Conservation (phyloP, 2,113 vertebrate species). For the Corydoras sp. region DNA sequence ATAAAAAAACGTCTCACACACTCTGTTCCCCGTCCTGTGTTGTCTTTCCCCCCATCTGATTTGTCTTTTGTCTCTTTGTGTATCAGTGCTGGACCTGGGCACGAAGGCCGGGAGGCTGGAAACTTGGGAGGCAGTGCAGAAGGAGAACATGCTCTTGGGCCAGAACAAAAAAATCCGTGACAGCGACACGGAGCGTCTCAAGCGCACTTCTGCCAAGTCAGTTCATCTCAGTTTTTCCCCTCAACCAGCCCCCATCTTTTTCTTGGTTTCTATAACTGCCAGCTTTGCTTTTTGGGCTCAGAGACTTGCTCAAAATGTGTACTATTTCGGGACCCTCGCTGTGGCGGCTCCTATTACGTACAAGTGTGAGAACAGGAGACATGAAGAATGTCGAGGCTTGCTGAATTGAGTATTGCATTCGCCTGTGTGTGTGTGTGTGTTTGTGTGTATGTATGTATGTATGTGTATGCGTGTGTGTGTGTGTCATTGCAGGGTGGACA, state of each 20-base stretch:
- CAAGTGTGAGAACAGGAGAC: slow-evolving; percentile 26
- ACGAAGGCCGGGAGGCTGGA: slow-evolving; percentile 60
- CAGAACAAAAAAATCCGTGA: slow-evolving; percentile 66
- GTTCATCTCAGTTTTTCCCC: slow-evolving; percentile 15
- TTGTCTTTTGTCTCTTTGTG: background rate
- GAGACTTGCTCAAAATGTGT: slow-evolving; percentile 13
- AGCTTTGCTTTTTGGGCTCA: background rate
- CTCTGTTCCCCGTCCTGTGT: background rate
- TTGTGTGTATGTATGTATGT: slow-evolving; percentile 37
- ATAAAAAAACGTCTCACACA: too few species aligned
- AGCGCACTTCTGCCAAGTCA: slow-evolving; percentile 75
- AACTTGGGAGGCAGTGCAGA: slow-evolving; percentile 78
- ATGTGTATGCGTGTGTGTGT: slow-evolving; percentile 38
- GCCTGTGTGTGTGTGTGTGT: slow-evolving; percentile 29
- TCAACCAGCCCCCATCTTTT: background rate
- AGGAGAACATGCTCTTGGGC: slow-evolving; percentile 71
- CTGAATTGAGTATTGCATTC: slow-evolving; percentile 15
- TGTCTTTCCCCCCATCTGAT: background rate
- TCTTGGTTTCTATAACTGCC: background rate
- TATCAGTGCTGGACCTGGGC: slow-evolving; percentile 60
- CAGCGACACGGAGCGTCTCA: slow-evolving; percentile 70
- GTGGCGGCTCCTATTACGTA: slow-evolving; percentile 23
- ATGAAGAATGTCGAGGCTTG: slow-evolving; percentile 36
- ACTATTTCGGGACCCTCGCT: slow-evolving; percentile 29
- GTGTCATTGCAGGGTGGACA: slow-evolving; percentile 68